Percentiles rank a stretch among this genome's conserved stretches.
Evolutionary conservation across 2,797 vertebrate genomes (phyloP).

Genomic region (Sebastes paucispinis): DNA sequence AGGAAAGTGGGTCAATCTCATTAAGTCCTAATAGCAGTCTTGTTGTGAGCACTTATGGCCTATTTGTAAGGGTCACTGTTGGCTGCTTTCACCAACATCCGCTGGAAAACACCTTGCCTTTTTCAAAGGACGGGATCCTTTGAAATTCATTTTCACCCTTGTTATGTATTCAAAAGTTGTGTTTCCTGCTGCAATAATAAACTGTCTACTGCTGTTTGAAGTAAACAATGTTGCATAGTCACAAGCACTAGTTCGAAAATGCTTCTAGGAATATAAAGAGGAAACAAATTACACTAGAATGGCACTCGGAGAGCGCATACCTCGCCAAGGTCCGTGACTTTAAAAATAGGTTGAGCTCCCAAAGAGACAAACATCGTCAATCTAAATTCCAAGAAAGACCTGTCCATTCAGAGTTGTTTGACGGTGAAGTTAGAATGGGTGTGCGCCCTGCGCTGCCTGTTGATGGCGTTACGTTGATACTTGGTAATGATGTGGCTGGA

Average conservation of each 20-base stretch:
- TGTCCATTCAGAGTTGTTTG: too few species aligned
- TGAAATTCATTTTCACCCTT: not conserved
- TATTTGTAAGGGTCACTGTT: constrained; percentile 22
- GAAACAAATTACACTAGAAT: not conserved
- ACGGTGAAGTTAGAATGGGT: too few species aligned
- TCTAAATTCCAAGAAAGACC: too few species aligned
- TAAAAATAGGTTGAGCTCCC: too few species aligned
- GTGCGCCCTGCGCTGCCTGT: too few species aligned
- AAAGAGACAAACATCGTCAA: too few species aligned
- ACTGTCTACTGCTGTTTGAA: not conserved
- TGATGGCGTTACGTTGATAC: too few species aligned
- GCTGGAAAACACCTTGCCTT: constrained; percentile 3
- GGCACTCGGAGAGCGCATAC: too few species aligned
- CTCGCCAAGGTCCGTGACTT: too few species aligned
- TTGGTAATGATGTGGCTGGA: too few species aligned
- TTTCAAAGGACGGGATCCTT: not conserved
- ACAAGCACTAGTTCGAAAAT: not conserved
- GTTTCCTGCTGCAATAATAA: not conserved
- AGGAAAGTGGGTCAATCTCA: constrained; percentile 69
- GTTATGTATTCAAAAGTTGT: not conserved
- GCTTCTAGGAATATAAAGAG: not conserved
- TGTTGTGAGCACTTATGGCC: constrained; percentile 53
- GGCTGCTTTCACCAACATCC: constrained; percentile 1
- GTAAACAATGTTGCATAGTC: not conserved
- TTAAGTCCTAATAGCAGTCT: constrained; percentile 53